Percentiles rank a stretch among this genome's conserved stretches.
Conservation (phyloP, 1,140 invertebrate genomes). For the Solenopsis fugax region DNA sequence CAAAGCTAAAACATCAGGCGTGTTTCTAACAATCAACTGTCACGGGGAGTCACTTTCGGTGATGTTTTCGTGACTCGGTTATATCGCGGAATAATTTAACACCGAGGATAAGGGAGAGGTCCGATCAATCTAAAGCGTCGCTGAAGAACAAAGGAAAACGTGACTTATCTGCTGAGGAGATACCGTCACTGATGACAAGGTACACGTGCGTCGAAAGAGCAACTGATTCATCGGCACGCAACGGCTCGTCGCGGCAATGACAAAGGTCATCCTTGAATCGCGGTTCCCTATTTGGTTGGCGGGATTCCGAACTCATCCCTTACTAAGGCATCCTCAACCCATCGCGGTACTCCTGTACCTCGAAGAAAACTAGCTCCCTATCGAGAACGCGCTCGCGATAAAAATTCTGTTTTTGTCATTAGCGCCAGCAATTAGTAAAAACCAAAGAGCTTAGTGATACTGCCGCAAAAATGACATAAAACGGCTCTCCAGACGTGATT, state of each 20-base stretch:
- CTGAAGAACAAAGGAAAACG: slow-evolving; percentile 52
- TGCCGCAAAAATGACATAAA: background rate
- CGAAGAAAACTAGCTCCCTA: background rate
- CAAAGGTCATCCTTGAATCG: slow-evolving; percentile 70
- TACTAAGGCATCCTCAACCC: background rate
- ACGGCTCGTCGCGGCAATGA: slow-evolving; percentile 60
- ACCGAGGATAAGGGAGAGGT: background rate
- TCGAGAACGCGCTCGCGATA: background rate
- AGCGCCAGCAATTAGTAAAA: background rate
- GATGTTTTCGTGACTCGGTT: slow-evolving; percentile 34
- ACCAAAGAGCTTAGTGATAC: background rate
- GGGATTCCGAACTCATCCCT: slow-evolving; percentile 9
- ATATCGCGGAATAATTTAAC: background rate
- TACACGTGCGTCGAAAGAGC: slow-evolving; percentile 55
- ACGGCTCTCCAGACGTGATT: background rate
- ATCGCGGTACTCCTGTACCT: background rate
- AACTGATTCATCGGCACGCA: slow-evolving; percentile 72
- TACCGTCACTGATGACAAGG: slow-evolving; percentile 71
- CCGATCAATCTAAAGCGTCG: slow-evolving; percentile 48
- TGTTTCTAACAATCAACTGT: background rate
- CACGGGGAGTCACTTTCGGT: background rate
- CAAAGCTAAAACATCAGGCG: background rate
- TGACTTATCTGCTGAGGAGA: slow-evolving; percentile 69
- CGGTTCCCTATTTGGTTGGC: slow-evolving; percentile 30
- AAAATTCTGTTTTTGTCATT: background rate